phyloP scores from a whole-genome alignment of 2,113 vertebrate genomes.

The Labeo catla region DNA sequence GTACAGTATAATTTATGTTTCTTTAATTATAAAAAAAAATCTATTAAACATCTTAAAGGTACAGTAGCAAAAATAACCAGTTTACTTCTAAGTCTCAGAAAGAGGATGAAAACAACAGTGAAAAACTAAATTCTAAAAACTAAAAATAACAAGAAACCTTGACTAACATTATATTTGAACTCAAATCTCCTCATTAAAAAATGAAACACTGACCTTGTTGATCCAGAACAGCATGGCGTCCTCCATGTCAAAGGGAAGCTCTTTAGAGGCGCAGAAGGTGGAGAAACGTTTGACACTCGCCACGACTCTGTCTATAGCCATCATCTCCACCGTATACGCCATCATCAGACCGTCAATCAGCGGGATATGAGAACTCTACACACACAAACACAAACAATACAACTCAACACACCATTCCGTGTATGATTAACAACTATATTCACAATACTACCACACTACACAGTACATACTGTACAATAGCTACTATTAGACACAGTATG shows the following conservation, averaged over 20 bases:
- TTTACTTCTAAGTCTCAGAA: no score
- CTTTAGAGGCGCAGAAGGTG: constrained; percentile 85
- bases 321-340: constrained; percentile 87
- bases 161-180: not conserved
- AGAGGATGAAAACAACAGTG: not conserved
- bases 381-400: constrained; percentile 1
- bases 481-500: not conserved
- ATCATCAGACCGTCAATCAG: constrained; percentile 90
- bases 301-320: constrained; percentile 87
- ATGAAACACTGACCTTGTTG: constrained; percentile 79
- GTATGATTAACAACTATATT: not conserved
- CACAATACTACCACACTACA: not conserved
- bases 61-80: no score
- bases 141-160: not conserved
- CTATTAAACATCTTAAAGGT: not conserved
- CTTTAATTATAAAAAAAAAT: no score
- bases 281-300: constrained; percentile 87
- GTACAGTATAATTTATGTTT: no score
- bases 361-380: constrained; percentile 84
- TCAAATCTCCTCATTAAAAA: not conserved
- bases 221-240: constrained; percentile 92
- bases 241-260: constrained; percentile 85
- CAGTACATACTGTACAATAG: not conserved
- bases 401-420: not conserved
- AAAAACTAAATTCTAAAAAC: not conserved